Conservation (phyloP, 2,888 invertebrate species). For the Litoditis marina region DNA sequence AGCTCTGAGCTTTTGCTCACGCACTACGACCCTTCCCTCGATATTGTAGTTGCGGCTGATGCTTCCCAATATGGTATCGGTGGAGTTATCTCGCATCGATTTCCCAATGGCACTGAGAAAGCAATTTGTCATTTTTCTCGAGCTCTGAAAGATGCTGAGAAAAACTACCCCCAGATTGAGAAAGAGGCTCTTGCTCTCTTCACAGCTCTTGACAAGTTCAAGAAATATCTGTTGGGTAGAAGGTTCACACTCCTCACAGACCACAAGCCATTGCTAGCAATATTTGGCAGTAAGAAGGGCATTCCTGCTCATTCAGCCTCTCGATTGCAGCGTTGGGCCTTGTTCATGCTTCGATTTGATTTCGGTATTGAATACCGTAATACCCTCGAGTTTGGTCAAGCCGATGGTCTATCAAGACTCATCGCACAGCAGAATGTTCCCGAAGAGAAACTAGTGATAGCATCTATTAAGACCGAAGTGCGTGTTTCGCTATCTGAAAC, state of each 20-base stretch:
- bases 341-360: conserved; percentile 59
- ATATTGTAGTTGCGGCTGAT: conserved; percentile 61
- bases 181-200: conserved; percentile 62
- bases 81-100: conserved; percentile 42
- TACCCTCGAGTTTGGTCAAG: conserved; percentile 56
- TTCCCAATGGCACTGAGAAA: conserved; percentile 48
- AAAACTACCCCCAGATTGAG: conserved; percentile 45
- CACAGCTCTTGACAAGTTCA: conserved; percentile 63
- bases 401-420: conserved; percentile 59
- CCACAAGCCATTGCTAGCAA: conserved; percentile 59
- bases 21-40: conserved; percentile 56
- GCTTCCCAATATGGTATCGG: conserved; percentile 61
- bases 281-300: conserved; percentile 37
- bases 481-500: no score
- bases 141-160: conserved; percentile 27
- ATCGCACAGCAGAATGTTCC: conserved; percentile 6
- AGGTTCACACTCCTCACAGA: conserved; percentile 60
- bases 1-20: conserved; percentile 37
- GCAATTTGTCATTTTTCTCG: conserved; percentile 30
- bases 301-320: conserved; percentile 53
- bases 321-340: conserved; percentile 52
- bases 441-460: conserved; percentile 19
- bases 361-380: conserved; percentile 57
- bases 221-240: conserved; percentile 62
- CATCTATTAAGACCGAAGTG: conserved; percentile 3